Percentiles rank a stretch among this genome's conserved stretches.
Evolutionary conservation across 2,888 invertebrate genomes (phyloP).

Genomic region (Lumbricus terrestris): DNA sequence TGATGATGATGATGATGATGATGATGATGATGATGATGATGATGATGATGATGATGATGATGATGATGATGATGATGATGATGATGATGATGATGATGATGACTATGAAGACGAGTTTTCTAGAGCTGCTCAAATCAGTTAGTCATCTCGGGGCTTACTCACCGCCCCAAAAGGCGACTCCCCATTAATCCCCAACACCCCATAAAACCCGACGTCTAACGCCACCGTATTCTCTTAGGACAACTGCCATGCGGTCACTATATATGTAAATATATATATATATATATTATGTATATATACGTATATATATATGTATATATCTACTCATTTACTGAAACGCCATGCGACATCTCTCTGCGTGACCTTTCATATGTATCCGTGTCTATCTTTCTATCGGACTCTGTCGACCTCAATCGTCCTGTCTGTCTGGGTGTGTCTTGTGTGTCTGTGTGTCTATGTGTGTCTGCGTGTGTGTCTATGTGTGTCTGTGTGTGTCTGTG

Average conservation of each 20-base stretch:
- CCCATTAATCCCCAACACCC: not conserved
- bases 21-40: not conserved
- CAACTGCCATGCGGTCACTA: not conserved
- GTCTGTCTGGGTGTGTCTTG: no score
- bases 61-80: not conserved
- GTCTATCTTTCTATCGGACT: not conserved
- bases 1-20: not conserved
- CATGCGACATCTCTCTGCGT: not conserved
- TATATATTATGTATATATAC: no score
- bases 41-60: not conserved
- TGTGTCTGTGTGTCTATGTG: not conserved
- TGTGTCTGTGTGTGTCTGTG: no score
- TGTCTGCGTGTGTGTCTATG: not conserved
- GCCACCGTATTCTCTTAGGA: not conserved
- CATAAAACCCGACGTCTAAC: not conserved
- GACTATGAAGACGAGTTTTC: not conserved
- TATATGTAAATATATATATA: no score
- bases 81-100: not conserved
- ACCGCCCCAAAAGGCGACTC: not conserved
- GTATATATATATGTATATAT: no score
- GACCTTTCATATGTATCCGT: not conserved
- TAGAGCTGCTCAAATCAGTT: not conserved
- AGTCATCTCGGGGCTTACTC: not conserved
- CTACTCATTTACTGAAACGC: slow-evolving; percentile 3
- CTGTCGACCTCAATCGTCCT: no score